Conservation (phyloP, 2,888 invertebrate genomes). For the Drosophila mayaguana region DNA sequence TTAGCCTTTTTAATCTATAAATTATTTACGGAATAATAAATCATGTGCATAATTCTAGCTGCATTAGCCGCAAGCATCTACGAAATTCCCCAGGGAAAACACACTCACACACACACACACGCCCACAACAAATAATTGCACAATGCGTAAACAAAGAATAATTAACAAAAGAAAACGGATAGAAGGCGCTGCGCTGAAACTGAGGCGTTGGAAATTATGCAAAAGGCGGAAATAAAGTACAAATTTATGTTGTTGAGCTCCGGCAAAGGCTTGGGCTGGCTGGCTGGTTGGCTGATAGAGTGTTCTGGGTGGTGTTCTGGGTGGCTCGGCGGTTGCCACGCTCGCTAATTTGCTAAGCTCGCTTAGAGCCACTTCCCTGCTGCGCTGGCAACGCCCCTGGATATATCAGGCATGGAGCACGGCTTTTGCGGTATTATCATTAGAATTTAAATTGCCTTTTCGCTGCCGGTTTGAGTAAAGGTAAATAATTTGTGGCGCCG, state of each 20-base stretch:
- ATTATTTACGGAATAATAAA: constrained; percentile 31
- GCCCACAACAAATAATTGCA: constrained; percentile 47
- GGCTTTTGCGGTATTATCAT: constrained; percentile 75
- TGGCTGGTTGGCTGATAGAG: neutral
- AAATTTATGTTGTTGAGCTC: constrained; percentile 62
- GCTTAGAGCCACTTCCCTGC: constrained; percentile 52
- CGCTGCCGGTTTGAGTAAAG: constrained; percentile 53
- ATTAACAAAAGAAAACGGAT: constrained; percentile 59
- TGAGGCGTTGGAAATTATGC: constrained; percentile 65
- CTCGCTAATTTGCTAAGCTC: constrained; percentile 74
- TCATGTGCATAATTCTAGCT: constrained; percentile 40
- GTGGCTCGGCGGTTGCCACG: constrained; percentile 51
- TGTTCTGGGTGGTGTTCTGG: constrained; percentile 1
- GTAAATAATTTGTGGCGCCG: constrained; percentile 74
- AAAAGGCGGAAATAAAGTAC: constrained; percentile 75
- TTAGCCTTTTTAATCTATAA: no score
- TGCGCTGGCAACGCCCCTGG: constrained; percentile 34
- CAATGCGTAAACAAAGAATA: constrained; percentile 69
- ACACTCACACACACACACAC: constrained; percentile 21
- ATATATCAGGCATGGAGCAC: constrained; percentile 29
- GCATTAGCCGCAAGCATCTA: constrained; percentile 41
- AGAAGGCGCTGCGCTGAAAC: constrained; percentile 30
- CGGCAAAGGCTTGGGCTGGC: constrained; percentile 28
- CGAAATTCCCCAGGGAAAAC: constrained; percentile 27
- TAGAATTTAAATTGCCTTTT: constrained; percentile 78